Percentiles rank a stretch among this genome's conserved stretches.
phyloP scores from a whole-genome alignment of 2,797 vertebrate species.

The Huso huso region DNA sequence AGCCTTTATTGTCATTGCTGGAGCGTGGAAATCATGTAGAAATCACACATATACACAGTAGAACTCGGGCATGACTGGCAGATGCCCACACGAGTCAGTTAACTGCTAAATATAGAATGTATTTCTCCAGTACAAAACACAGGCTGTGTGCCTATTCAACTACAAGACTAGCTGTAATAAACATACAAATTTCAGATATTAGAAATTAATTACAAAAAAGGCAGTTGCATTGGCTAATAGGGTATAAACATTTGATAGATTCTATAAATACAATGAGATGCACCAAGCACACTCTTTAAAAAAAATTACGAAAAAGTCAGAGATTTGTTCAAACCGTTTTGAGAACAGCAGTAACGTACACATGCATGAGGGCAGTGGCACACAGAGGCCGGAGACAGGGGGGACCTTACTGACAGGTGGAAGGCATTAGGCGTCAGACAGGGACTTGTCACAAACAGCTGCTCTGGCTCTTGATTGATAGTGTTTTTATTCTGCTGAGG shows the following conservation, averaged over 20 bases:
- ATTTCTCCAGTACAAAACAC: slow-evolving; percentile 58
- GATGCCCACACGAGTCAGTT: slow-evolving; percentile 37
- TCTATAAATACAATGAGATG: slow-evolving; percentile 63
- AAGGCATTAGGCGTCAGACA: slow-evolving; percentile 88
- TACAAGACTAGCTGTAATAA: slow-evolving; percentile 45
- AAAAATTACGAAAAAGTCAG: slow-evolving; percentile 40
- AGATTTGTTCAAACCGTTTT: slow-evolving; percentile 39
- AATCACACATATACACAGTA: slow-evolving; percentile 49
- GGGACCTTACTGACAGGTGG: slow-evolving; percentile 77
- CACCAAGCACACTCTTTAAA: slow-evolving; percentile 43
- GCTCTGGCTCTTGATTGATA: slow-evolving; percentile 88
- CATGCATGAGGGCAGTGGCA: no score
- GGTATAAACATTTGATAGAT: slow-evolving; percentile 61
- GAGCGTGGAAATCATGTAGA: slow-evolving; percentile 50
- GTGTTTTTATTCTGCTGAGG: slow-evolving; percentile 74
- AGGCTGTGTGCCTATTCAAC: slow-evolving; percentile 45
- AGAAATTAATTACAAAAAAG: slow-evolving; percentile 70
- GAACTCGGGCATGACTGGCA: slow-evolving; percentile 41
- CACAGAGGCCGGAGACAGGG: slow-evolving; percentile 19
- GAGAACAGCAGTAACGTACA: no score
- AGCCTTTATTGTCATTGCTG: slow-evolving; percentile 54
- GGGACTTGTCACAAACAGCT: slow-evolving; percentile 93
- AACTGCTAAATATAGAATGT: slow-evolving; percentile 40
- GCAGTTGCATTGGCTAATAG: slow-evolving; percentile 55
- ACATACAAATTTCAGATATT: slow-evolving; percentile 61